phyloP scores from a whole-genome alignment of 2,797 vertebrate genomes.

The Aldrovandia affinis region DNA sequence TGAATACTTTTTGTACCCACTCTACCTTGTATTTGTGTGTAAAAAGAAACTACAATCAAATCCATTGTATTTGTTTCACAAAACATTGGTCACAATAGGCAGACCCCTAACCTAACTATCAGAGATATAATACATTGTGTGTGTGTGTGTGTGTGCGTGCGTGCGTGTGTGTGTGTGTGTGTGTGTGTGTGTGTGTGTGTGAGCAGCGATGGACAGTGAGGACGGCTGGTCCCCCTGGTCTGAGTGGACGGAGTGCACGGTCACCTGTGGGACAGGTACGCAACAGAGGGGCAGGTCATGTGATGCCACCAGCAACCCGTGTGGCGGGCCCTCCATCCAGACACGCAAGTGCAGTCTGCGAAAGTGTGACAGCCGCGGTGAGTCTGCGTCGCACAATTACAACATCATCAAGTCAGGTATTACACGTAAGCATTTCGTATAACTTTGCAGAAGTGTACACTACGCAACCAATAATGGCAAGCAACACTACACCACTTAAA shows the following conservation, averaged over 20 bases:
- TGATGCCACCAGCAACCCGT: constrained; percentile 93
- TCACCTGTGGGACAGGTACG: constrained; percentile 91
- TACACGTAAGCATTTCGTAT: background rate
- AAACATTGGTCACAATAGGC: too few species aligned
- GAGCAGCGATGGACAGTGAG: constrained; percentile 79
- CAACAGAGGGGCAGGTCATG: constrained; percentile 96
- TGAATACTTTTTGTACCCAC: too few species aligned
- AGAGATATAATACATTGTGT: too few species aligned
- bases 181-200: background rate
- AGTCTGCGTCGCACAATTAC: constrained; percentile 56
- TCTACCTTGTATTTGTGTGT: too few species aligned
- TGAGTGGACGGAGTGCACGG: constrained; percentile 96
- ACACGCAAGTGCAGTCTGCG: constrained; percentile 91
- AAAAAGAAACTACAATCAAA: too few species aligned
- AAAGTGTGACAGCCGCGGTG: constrained; percentile 93
- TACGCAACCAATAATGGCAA: background rate
- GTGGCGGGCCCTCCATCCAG: constrained; percentile 91
- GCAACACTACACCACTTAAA: background rate
- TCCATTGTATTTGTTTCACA: too few species aligned
- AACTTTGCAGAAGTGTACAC: background rate
- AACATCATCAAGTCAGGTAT: background rate
- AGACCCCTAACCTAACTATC: too few species aligned
- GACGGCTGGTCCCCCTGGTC: constrained; percentile 98
- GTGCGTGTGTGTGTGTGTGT: constrained; percentile 14
- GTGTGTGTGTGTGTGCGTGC: constrained; percentile 22